Conservation (phyloP, 2,797 vertebrate species). For the Peromyscus attwateri region DNA sequence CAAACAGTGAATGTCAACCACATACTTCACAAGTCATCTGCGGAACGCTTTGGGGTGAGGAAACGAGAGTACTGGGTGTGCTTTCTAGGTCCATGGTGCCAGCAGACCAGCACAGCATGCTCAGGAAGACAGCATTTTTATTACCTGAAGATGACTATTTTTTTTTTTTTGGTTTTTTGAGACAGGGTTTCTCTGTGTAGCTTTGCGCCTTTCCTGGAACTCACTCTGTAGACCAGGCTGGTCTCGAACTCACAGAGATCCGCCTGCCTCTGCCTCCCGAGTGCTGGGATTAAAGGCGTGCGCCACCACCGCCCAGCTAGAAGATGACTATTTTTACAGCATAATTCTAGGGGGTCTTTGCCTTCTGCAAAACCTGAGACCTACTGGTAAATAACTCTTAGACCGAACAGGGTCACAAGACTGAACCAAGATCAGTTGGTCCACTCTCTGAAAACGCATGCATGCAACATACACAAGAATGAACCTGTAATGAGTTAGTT, state of each 20-base stretch:
- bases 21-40: not conserved
- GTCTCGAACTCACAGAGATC: too few species aligned
- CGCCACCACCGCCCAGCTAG: too few species aligned
- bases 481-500: not conserved
- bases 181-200: too few species aligned
- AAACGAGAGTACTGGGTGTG: accelerated
- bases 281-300: too few species aligned
- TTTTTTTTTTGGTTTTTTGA: too few species aligned
- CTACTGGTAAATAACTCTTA: not conserved
- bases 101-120: too few species aligned
- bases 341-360: not conserved
- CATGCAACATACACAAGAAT: not conserved
- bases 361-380: not conserved
- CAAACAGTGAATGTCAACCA: not conserved
- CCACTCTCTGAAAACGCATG: not conserved
- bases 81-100: not conserved
- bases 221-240: too few species aligned
- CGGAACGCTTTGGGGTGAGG: not conserved
- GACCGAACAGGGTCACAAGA: not conserved
- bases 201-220: too few species aligned
- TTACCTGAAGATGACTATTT: not conserved
- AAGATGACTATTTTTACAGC: not conserved
- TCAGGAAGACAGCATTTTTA: not conserved
- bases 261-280: too few species aligned
- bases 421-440: not conserved